A percentile compares a stretch with the other conserved stretches of the same genome.
These are phyloP conservation scores for Strongylocentrotus purpuratus DNA, from an alignment of 35 echinoderm and acorn worm genomes.

Conservation along the genomic window DNA sequence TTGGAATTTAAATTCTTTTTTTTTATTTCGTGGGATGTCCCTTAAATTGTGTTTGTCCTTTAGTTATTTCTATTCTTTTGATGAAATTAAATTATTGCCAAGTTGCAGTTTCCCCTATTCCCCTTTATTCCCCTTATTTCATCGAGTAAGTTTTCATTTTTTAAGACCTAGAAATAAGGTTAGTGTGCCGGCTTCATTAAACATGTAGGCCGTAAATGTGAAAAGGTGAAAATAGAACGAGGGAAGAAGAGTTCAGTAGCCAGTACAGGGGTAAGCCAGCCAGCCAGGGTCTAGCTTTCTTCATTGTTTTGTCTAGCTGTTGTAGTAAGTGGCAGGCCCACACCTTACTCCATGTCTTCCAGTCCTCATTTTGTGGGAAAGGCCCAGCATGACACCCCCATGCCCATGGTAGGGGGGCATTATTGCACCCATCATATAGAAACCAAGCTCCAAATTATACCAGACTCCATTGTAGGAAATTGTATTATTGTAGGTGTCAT, in stretches of 20 bases:
- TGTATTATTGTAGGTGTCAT: conserved; percentile 39
- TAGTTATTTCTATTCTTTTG: too few species aligned
- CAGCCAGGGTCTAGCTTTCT: background rate
- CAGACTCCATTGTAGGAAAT: background rate
- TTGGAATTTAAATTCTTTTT: too few species aligned
- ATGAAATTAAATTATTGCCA: too few species aligned
- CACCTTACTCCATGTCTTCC: background rate
- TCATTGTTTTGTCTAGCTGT: background rate
- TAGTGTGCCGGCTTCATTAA: too few species aligned
- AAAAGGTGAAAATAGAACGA: too few species aligned
- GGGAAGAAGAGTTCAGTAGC: background rate
- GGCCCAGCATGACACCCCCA: background rate
- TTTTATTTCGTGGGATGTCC: too few species aligned
- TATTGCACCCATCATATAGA: conserved; percentile 34
- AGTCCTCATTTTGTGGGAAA: conserved; percentile 36
- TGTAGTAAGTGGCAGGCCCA: conserved; percentile 24
- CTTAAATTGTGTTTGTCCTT: too few species aligned
- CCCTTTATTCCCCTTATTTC: too few species aligned
- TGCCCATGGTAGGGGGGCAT: conserved; percentile 27
- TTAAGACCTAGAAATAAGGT: too few species aligned
- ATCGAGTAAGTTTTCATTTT: too few species aligned
- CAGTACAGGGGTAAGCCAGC: background rate
- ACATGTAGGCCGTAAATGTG: too few species aligned
- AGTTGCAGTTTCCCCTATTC: too few species aligned
- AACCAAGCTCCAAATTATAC: background rate